A percentile compares a stretch with the other conserved stretches of the same genome.
These are phyloP conservation scores for Conistra vaccinii DNA, from an alignment of 2,888 invertebrate genomes.

Conservation along the genomic window DNA sequence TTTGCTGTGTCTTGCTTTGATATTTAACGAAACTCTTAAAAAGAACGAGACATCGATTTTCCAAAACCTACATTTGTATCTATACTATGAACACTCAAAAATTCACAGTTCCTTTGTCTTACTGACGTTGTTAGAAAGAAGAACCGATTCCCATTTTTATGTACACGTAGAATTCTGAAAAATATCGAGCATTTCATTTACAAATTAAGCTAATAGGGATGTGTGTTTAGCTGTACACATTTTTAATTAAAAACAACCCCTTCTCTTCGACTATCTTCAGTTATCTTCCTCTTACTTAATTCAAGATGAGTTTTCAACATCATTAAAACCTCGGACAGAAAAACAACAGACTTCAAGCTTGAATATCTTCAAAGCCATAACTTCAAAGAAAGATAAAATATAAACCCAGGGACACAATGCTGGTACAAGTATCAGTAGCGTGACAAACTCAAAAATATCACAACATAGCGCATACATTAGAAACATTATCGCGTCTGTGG, in stretches of 20 bases:
- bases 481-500: conserved; percentile 85
- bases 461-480: conserved; percentile 87
- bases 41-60: background rate
- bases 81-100: background rate
- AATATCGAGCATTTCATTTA: background rate
- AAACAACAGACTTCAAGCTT: conserved; percentile 44
- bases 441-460: conserved; percentile 85
- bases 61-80: background rate
- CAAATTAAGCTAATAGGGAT: background rate
- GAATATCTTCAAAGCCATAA: conserved; percentile 51
- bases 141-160: background rate
- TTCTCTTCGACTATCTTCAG: background rate
- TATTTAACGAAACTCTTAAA: background rate
- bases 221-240: background rate
- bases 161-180: background rate
- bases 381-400: conserved; percentile 63
- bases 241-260: conserved; percentile 7
- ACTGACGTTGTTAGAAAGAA: background rate
- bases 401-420: conserved; percentile 58
- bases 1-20: background rate
- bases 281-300: background rate
- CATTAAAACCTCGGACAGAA: conserved; percentile 20
- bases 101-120: background rate
- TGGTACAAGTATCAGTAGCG: conserved; percentile 74
- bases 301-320: background rate